Conservation (phyloP, 2,888 invertebrate species). For the Dysmachus trigonus region DNA sequence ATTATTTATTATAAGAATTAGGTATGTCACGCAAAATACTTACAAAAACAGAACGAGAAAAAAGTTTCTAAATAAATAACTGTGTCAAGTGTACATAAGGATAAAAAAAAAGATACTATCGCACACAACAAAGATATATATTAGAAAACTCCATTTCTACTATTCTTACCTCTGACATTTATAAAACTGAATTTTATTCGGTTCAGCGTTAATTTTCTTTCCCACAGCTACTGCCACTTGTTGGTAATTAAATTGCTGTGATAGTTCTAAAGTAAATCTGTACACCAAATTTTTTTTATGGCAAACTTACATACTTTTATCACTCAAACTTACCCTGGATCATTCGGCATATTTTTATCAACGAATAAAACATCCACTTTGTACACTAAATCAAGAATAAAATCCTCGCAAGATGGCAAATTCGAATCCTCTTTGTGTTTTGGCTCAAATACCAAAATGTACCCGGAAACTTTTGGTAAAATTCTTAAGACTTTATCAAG, state of each 20-base stretch:
- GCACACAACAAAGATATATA: too few relatives aligned
- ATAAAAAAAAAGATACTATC: too few relatives aligned
- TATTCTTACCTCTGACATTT: slow-evolving; percentile 66
- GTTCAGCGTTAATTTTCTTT: slow-evolving; percentile 86
- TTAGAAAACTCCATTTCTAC: too few relatives aligned
- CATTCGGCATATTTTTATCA: slow-evolving; percentile 89
- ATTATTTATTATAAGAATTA: too few relatives aligned
- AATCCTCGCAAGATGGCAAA: slow-evolving; percentile 88
- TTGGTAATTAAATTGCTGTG: slow-evolving; percentile 89
- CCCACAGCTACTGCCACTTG: slow-evolving; percentile 91
- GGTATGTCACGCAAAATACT: too few relatives aligned
- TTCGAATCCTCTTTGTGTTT: slow-evolving; percentile 79
- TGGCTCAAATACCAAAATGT: slow-evolving; percentile 94
- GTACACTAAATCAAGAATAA: slow-evolving; percentile 85
- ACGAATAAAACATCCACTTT: slow-evolving; percentile 92
- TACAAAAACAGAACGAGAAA: too few relatives aligned
- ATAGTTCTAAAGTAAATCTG: slow-evolving; percentile 85
- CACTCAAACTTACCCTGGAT: slow-evolving; percentile 70
- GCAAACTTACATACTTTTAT: too few relatives aligned
- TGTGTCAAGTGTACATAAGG: too few relatives aligned
- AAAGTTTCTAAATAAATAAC: too few relatives aligned
- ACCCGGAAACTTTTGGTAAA: slow-evolving; percentile 86
- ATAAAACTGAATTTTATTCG: slow-evolving; percentile 91
- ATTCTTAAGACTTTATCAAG: slow-evolving; percentile 76
- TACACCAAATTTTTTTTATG: neutral